These are phyloP conservation scores for Psylliodes chrysocephalus DNA, from an alignment of 2,888 invertebrate genomes.

Conservation along the genomic window DNA sequence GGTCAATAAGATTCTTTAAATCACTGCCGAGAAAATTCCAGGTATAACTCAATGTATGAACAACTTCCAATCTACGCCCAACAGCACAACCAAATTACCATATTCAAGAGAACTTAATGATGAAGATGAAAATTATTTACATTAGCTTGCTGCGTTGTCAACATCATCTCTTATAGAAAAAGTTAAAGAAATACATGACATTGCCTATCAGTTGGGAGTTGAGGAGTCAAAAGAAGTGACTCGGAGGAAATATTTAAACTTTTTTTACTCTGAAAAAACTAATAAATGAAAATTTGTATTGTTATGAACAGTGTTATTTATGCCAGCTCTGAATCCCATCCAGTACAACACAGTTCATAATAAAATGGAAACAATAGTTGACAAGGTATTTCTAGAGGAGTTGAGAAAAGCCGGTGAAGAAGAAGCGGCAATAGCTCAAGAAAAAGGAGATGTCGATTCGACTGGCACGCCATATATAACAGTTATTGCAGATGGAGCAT, in stretches of 20 bases:
- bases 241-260: conserved; percentile 91
- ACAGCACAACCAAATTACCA: conserved; percentile 68
- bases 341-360: too few species aligned
- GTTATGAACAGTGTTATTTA: too few species aligned
- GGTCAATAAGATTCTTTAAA: too few species aligned
- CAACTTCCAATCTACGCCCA: conserved; percentile 67
- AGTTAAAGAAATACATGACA: conserved; percentile 92
- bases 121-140: conserved; percentile 80
- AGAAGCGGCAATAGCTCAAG: too few species aligned
- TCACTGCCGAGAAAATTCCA: too few species aligned
- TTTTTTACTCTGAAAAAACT: conserved; percentile 68
- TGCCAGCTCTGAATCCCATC: too few species aligned
- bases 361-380: too few species aligned
- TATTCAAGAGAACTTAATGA: conserved; percentile 77
- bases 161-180: conserved; percentile 89
- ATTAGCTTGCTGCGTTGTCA: conserved; percentile 79
- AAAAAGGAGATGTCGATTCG: too few species aligned
- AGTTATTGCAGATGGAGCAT: too few species aligned
- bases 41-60: conserved; percentile 88
- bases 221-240: conserved; percentile 98
- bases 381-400: too few species aligned
- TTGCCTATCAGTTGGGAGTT: conserved; percentile 92
- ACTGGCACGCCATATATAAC: too few species aligned
- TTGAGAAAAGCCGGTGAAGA: too few species aligned
- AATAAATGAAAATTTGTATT: conserved; percentile 1